Conservation (phyloP, 2,113 vertebrate genomes). For the Ahaetulla prasina region DNA sequence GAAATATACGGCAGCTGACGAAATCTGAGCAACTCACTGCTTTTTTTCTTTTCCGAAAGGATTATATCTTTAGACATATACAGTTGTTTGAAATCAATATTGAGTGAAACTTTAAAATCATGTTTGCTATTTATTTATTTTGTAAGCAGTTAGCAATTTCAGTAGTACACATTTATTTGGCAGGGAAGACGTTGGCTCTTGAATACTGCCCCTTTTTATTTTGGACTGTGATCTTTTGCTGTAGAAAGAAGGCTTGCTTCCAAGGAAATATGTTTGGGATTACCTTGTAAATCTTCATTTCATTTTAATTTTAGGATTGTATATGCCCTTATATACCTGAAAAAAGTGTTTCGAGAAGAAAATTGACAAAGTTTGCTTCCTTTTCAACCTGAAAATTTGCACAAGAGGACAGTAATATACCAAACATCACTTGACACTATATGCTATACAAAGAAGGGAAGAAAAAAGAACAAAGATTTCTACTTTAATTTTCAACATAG, state of each 20-base stretch:
- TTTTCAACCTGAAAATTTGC: background rate
- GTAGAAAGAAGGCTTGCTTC: background rate
- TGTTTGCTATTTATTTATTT: background rate
- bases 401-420: background rate
- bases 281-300: background rate
- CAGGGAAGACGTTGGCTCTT: background rate
- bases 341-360: background rate
- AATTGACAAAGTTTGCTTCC: background rate
- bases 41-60: background rate
- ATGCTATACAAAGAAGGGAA: background rate
- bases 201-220: background rate
- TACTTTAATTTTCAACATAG: background rate
- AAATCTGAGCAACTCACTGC: background rate
- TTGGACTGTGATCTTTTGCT: background rate
- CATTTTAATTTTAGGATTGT: background rate
- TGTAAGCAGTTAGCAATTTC: background rate
- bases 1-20: rapidly evolving
- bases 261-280: background rate
- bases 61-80: background rate
- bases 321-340: background rate
- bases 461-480: background rate
- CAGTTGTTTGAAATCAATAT: background rate
- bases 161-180: background rate
- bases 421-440: background rate
- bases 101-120: background rate